Evolutionary conservation across 2,113 vertebrate genomes (phyloP).

Genomic region (Bostrychus sinensis): DNA sequence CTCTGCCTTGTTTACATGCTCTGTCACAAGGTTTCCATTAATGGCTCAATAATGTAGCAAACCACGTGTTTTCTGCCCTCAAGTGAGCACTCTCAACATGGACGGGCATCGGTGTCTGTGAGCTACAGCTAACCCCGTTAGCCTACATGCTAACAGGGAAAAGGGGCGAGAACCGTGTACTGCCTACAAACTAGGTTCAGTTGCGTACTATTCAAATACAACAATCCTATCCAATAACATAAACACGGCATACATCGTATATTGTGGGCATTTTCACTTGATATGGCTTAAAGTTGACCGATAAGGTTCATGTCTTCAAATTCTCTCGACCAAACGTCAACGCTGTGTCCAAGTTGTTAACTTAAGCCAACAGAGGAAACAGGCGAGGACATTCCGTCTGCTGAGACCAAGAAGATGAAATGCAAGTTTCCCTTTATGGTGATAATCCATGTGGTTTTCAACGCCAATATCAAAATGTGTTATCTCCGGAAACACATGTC

Average conservation of each 20-base stretch:
- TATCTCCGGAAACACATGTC: slow-evolving; percentile 76
- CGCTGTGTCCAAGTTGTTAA: slow-evolving; percentile 23
- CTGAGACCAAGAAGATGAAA: neutral
- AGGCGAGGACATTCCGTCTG: neutral
- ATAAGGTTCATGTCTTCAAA: neutral
- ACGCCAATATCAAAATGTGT: slow-evolving; percentile 44
- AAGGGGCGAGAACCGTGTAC: slow-evolving; percentile 27
- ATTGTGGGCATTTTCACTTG: neutral
- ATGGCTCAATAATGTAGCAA: slow-evolving; percentile 67
- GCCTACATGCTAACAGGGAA: slow-evolving; percentile 26
- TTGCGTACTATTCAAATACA: too few species aligned
- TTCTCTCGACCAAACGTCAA: neutral
- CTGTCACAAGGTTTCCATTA: slow-evolving; percentile 72
- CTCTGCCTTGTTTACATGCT: slow-evolving; percentile 52
- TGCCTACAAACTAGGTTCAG: slow-evolving; percentile 23
- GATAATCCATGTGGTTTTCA: slow-evolving; percentile 9
- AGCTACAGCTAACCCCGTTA: slow-evolving; percentile 38
- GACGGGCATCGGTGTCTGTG: slow-evolving; percentile 27
- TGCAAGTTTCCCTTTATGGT: too few species aligned
- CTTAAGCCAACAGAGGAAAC: neutral
- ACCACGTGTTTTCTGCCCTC: slow-evolving; percentile 67
- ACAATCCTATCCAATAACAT: neutral
- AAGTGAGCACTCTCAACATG: slow-evolving; percentile 63
- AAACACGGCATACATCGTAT: too few species aligned
- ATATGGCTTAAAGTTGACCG: neutral